Conservation (phyloP, 2,113 vertebrate genomes). For the Mirounga angustirostris region DNA sequence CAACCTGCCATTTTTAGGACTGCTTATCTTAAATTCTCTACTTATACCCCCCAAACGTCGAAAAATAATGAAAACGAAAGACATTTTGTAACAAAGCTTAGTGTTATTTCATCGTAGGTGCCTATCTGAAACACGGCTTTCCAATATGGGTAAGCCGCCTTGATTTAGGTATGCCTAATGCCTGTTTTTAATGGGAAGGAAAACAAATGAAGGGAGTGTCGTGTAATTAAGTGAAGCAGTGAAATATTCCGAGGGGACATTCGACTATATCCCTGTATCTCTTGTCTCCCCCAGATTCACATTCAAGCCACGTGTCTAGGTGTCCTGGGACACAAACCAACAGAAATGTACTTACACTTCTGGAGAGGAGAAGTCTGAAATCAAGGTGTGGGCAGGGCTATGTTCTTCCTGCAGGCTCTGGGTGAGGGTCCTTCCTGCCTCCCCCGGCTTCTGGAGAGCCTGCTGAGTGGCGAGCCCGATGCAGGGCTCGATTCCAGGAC, state of each 20-base stretch:
- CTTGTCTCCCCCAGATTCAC: not conserved
- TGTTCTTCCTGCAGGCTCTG: not conserved
- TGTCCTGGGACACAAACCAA: not conserved
- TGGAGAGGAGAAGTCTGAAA: not conserved
- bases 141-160: not conserved
- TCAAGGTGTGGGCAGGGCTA: not conserved
- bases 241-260: not conserved
- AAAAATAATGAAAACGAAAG: not conserved
- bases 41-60: not conserved
- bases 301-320: too few relatives aligned
- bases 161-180: not conserved
- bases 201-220: not conserved
- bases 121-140: not conserved
- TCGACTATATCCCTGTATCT: not conserved
- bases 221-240: not conserved
- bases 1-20: not conserved
- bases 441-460: not conserved
- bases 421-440: not conserved
- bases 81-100: not conserved
- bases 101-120: not conserved
- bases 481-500: too few relatives aligned
- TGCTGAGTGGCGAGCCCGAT: too few relatives aligned
- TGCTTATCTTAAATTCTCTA: not conserved
- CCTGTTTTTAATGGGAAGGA: too few relatives aligned
- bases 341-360: not conserved